A percentile compares a stretch with the other conserved stretches of the same genome.
Conservation (phyloP, 1,140 invertebrate species). For the Papilio polytes region DNA sequence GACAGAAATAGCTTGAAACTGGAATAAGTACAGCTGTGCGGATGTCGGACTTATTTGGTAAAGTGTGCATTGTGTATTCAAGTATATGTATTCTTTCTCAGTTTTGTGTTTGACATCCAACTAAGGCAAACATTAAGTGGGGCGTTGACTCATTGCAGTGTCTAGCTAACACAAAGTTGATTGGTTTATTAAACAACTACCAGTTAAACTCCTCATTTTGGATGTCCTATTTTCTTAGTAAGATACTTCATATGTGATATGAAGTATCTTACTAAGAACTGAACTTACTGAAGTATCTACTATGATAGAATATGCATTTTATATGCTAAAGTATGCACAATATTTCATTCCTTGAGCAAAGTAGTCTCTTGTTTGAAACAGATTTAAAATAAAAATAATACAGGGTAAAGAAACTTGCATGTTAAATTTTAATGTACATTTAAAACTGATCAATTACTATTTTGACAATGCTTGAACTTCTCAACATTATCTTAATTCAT, state of each 20-base stretch:
- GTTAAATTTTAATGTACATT: no score
- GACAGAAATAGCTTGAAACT: constrained; percentile 18
- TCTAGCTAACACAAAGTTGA: not conserved
- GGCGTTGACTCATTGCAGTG: constrained; percentile 15
- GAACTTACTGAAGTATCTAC: no score
- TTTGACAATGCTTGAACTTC: not conserved
- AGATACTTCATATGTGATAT: no score
- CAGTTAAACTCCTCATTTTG: not conserved
- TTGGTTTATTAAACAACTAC: constrained; percentile 9
- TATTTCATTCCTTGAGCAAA: no score
- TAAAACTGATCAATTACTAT: no score
- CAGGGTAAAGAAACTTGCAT: no score
- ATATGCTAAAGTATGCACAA: no score
- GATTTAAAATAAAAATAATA: no score
- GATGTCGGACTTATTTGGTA: constrained; percentile 5
- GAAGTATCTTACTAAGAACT: no score
- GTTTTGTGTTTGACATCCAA: constrained; percentile 30
- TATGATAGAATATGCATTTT: no score
- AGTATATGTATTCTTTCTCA: constrained; percentile 15
- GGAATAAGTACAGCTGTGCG: constrained; percentile 29
- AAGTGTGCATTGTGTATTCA: constrained; percentile 7
- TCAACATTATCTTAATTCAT: not conserved
- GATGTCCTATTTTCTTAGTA: not conserved
- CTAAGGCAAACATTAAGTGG: constrained; percentile 18
- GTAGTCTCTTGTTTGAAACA: no score